These are phyloP conservation scores for Halichoeres trimaculatus DNA, from an alignment of 2,113 vertebrate genomes.

Conservation along the genomic window DNA sequence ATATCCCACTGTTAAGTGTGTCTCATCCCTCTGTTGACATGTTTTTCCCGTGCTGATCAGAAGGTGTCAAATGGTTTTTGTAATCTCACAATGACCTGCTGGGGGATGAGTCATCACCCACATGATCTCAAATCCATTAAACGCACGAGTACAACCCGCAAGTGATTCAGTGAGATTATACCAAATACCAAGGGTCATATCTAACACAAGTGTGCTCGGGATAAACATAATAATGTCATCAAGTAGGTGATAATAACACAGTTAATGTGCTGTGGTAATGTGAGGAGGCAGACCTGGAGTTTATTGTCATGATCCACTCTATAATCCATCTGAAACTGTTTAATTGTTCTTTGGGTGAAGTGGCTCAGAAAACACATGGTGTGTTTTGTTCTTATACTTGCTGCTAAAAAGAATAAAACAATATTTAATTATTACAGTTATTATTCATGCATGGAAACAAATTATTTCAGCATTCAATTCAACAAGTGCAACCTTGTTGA, in stretches of 20 bases:
- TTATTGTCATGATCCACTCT: neutral
- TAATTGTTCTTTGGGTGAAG: neutral
- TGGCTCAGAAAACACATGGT: neutral
- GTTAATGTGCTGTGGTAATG: conserved; percentile 12
- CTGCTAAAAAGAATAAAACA: neutral
- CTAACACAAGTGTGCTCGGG: neutral
- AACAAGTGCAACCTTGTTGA: neutral
- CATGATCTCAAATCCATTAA: neutral
- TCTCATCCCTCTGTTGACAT: too few relatives aligned
- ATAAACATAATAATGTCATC: neutral
- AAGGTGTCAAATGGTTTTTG: neutral
- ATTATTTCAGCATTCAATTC: neutral
- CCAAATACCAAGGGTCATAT: neutral
- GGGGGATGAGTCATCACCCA: neutral
- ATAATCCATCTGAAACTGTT: neutral
- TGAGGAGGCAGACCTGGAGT: conserved; percentile 3
- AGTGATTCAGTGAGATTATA: neutral
- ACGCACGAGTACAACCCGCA: neutral
- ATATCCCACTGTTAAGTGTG: neutral
- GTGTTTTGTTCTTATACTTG: neutral
- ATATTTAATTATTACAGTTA: neutral
- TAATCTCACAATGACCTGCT: neutral
- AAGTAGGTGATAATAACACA: neutral
- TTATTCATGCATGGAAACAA: neutral
- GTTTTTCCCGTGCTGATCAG: too few relatives aligned